Evolutionary conservation across 2,113 vertebrate genomes (phyloP).

Genomic region (Serinus canaria): DNA sequence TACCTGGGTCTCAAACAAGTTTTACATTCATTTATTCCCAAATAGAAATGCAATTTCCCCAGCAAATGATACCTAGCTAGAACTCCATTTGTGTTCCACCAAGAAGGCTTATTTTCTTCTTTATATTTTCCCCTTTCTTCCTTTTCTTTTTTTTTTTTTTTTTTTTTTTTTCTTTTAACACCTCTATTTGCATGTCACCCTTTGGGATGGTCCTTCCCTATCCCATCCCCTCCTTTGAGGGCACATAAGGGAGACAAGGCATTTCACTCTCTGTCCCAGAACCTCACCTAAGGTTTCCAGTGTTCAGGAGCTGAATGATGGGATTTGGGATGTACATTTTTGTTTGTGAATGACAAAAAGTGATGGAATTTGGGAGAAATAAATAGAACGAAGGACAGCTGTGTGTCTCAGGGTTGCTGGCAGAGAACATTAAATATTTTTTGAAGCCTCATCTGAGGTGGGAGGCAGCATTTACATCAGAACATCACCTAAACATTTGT

Average conservation of each 20-base stretch:
- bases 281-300: background rate
- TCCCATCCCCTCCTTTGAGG: background rate
- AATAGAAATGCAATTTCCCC: conserved; percentile 88
- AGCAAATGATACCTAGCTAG: conserved; percentile 88
- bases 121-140: background rate
- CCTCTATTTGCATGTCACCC: conserved; percentile 26
- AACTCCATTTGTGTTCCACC: conserved; percentile 82
- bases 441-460: background rate
- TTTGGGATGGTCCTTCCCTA: background rate
- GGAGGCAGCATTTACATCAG: background rate
- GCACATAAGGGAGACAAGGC: background rate
- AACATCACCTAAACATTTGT: background rate
- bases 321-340: background rate
- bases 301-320: background rate
- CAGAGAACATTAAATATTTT: background rate
- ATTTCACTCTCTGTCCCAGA: background rate
- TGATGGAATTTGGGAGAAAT: background rate
- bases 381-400: background rate
- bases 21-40: conserved; percentile 80
- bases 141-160: background rate
- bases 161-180: background rate
- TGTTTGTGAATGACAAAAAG: background rate
- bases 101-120: conserved; percentile 62
- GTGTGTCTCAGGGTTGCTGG: background rate
- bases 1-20: conserved; percentile 85